These are phyloP conservation scores for Ephestia elutella DNA, from an alignment of 1,140 invertebrate genomes.

Conservation along the genomic window DNA sequence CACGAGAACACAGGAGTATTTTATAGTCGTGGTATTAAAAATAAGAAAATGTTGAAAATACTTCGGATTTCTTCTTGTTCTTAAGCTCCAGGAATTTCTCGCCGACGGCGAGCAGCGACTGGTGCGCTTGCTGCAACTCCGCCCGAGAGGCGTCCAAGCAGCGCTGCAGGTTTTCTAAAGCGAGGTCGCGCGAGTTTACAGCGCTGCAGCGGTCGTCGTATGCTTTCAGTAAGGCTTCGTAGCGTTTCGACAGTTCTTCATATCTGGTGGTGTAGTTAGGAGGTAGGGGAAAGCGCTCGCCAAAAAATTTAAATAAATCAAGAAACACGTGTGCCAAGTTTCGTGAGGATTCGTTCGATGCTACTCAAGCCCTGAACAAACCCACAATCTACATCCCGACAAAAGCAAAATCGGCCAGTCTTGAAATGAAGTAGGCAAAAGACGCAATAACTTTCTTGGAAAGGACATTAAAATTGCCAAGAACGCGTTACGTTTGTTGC, in stretches of 20 bases:
- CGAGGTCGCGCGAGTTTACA: slow-evolving; percentile 22
- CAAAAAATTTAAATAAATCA: too few relatives aligned
- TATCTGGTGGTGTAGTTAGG: slow-evolving; percentile 31
- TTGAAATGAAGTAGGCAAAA: too few relatives aligned
- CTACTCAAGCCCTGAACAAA: too few relatives aligned
- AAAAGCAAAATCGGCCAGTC: too few relatives aligned
- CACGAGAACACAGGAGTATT: too few relatives aligned
- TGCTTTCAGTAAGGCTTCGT: slow-evolving; percentile 36
- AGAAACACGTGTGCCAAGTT: too few relatives aligned
- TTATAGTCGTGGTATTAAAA: too few relatives aligned
- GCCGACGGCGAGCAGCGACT: slow-evolving; percentile 39
- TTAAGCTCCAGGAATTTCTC: slow-evolving; percentile 47
- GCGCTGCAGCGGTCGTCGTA: slow-evolving; percentile 40
- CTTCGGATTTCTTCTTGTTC: slow-evolving; percentile 17
- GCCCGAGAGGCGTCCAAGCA: slow-evolving; percentile 22
- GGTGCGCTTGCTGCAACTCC: slow-evolving; percentile 36
- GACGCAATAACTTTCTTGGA: too few relatives aligned
- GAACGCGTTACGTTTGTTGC: too few relatives aligned
- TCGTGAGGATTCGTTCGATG: too few relatives aligned
- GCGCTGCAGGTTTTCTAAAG: slow-evolving; percentile 22
- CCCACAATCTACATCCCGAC: too few relatives aligned
- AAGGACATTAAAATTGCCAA: too few relatives aligned
- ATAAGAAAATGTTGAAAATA: background rate
- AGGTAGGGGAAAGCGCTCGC: background rate
- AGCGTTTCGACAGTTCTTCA: slow-evolving; percentile 53